Conservation (phyloP, 2,113 vertebrate genomes). For the Andinoacara biseriatus region DNA sequence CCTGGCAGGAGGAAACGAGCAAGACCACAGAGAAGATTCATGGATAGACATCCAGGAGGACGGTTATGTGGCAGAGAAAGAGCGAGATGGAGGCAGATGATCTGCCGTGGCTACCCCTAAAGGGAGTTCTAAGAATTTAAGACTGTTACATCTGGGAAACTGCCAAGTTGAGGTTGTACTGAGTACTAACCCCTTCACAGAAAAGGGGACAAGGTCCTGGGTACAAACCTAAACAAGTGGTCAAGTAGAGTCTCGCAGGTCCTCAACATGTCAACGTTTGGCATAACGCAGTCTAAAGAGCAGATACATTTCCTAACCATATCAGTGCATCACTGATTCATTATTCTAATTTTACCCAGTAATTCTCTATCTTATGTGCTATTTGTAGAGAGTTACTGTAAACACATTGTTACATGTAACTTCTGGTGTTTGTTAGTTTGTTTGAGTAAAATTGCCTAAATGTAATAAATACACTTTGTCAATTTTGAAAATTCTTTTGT, state of each 20-base stretch:
- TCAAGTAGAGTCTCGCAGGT: neutral
- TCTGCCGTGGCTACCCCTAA: neutral
- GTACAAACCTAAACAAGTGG: accelerated
- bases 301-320: neutral
- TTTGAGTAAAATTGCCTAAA: too few species aligned
- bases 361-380: neutral
- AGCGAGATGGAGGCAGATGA: neutral
- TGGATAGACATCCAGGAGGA: too few species aligned
- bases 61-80: too few species aligned
- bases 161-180: neutral
- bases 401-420: too few species aligned
- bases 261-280: neutral
- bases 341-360: neutral
- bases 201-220: accelerated
- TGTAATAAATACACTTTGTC: too few species aligned
- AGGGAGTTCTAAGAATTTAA: neutral
- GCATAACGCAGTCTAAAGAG: neutral
- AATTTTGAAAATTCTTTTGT: too few species aligned
- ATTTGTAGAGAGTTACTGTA: too few species aligned
- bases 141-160: accelerated
- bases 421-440: too few species aligned
- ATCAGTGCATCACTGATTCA: neutral
- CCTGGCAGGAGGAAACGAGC: too few species aligned
- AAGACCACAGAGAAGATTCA: too few species aligned
- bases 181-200: neutral